Evolutionary conservation across 1,140 invertebrate species (phyloP), one percentile per base, ranked within the genome.

Genomic region (Trachymyrmex septentrionalis): DNA sequence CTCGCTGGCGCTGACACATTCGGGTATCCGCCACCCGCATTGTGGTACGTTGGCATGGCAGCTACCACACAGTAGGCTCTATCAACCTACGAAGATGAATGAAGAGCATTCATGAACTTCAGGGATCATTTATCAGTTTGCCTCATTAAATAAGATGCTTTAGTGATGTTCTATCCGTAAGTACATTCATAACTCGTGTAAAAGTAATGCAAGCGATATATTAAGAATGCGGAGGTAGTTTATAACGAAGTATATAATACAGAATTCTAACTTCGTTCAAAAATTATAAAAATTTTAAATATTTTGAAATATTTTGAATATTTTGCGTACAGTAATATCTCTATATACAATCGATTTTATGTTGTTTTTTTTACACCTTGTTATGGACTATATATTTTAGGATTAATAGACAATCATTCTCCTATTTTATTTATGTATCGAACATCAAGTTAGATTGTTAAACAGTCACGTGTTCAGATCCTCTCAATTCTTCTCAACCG

Each of bases 31-130:
- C 94, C 92, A 93, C 94, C 94, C 88, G 94, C 94, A 95, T 95
- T 95, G 92, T 94, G 94, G 88, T 95, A 95, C 88, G 94, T 95
- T 93, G 95, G 95, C 95, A 95, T 95, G 77, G 89, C 89, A 91
- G 87, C 88, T 91, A 80, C 77, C 77, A 71, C 90, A 86, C 90
- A 78, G 78, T 89, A 75, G 82, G 87, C 86, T 88, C 59, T 82
- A 86, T 87, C 85, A 86, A 91, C 88, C 92, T 92, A 88, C 85
- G 84, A 86, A 88, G 14, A 73, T 87, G 87, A 86, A 84, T 63
- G 69, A 84, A 53, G 7, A 14, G 55, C 69, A 84, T 84, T 84
- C 69, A 84, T 84, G 69, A 73, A 44, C 24, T 44, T 69, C 24
- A 44, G 38, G 16, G 30, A 6, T 57, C 50, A 50, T 84, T 84